Conservation (phyloP, 1,140 invertebrate species). For the Dysdera silvatica region DNA sequence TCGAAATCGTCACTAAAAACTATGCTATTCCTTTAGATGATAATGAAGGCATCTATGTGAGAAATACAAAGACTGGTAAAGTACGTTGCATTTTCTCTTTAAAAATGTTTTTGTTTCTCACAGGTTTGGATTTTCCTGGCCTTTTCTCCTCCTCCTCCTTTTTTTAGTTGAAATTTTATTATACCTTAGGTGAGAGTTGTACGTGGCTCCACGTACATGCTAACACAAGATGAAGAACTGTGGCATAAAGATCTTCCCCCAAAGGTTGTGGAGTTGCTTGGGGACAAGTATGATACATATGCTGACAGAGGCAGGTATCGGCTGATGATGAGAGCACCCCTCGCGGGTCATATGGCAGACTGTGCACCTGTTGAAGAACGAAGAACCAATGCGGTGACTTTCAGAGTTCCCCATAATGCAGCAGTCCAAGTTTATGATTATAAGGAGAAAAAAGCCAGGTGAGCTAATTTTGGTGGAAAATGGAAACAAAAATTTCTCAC, state of each 20-base stretch:
- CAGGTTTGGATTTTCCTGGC: background rate
- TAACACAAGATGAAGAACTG: conserved; percentile 51
- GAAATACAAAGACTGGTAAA: conserved; percentile 49
- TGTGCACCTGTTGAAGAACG: conserved; percentile 33
- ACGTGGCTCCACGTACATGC: conserved; percentile 50
- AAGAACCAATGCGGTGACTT: conserved; percentile 46
- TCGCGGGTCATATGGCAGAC: background rate
- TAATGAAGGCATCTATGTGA: conserved; percentile 52
- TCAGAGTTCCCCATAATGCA: conserved; percentile 51
- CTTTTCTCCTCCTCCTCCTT: background rate
- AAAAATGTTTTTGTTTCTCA: background rate
- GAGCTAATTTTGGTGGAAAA: too few species aligned
- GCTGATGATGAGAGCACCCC: background rate
- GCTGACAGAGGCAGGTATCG: conserved; percentile 42
- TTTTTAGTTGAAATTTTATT: conserved; percentile 1
- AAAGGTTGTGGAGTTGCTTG: conserved; percentile 44
- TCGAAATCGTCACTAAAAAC: conserved; percentile 47
- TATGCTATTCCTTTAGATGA: conserved; percentile 50
- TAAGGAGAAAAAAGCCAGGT: conserved; percentile 50
- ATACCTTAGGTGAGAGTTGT: conserved; percentile 44
- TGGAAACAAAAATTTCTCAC: too few species aligned
- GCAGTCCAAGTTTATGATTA: conserved; percentile 53
- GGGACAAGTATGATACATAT: conserved; percentile 42
- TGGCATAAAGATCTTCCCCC: conserved; percentile 48
- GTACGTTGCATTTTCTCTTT: conserved; percentile 33